Percentiles rank a stretch among this genome's conserved stretches.
These are phyloP conservation scores for Marronus borbonicus DNA, from an alignment of 2,888 invertebrate species.

Conservation along the genomic window DNA sequence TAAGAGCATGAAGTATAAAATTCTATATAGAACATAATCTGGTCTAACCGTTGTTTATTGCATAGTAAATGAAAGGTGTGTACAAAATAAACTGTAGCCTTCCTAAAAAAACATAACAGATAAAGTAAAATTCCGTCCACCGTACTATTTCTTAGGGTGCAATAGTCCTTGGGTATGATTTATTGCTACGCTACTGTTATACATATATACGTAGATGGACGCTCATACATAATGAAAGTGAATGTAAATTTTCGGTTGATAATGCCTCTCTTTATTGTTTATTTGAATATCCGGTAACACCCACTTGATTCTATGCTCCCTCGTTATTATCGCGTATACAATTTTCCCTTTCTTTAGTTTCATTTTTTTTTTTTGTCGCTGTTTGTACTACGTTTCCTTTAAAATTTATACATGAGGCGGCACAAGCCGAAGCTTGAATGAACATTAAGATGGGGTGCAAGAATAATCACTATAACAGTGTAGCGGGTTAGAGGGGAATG, in stretches of 20 bases:
- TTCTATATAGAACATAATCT: conserved; percentile 22
- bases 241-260: conserved; percentile 40
- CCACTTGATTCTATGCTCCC: conserved; percentile 36
- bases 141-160: conserved; percentile 12
- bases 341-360: conserved; percentile 39
- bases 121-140: conserved; percentile 9
- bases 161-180: conserved; percentile 34
- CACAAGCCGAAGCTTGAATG: conserved; percentile 46
- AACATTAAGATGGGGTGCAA: conserved; percentile 53
- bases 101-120: conserved; percentile 20
- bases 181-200: conserved; percentile 30
- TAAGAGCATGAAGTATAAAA: background rate
- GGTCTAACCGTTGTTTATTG: conserved; percentile 12
- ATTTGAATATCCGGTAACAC: conserved; percentile 37
- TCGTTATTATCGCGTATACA: conserved; percentile 24
- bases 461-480: conserved; percentile 54
- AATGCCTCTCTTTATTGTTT: conserved; percentile 36
- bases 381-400: conserved; percentile 46
- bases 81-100: conserved; percentile 11
- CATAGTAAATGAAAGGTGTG: conserved; percentile 16
- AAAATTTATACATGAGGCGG: conserved; percentile 51
- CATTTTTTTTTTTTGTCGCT: conserved; percentile 23
- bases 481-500: conserved; percentile 48
- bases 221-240: conserved; percentile 26
- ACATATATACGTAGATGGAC: conserved; percentile 12